Evolutionary conservation across 2,113 vertebrate species (phyloP).

Genomic region (Eudyptes chrysolophus): DNA sequence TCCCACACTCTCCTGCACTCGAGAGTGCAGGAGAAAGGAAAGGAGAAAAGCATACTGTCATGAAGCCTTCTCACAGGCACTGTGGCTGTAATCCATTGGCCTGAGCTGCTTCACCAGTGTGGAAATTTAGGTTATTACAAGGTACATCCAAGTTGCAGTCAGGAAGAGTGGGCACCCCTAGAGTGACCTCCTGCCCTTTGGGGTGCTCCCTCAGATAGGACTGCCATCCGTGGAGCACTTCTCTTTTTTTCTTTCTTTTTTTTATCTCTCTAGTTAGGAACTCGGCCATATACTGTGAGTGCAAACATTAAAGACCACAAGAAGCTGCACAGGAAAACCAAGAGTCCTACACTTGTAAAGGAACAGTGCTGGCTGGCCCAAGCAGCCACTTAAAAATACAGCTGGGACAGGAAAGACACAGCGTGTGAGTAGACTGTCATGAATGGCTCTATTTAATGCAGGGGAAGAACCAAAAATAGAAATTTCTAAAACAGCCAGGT

Average conservation of each 20-base stretch:
- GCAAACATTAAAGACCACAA: background rate
- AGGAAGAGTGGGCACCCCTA: background rate
- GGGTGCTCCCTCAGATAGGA: background rate
- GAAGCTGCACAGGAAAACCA: background rate
- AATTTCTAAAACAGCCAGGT: background rate
- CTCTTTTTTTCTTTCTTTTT: background rate
- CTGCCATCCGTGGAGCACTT: background rate
- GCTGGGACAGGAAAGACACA: background rate
- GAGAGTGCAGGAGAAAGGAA: background rate
- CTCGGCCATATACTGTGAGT: background rate
- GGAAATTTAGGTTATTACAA: background rate
- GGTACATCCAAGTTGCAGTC: background rate
- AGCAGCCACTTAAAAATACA: background rate
- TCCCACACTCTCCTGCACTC: accelerated
- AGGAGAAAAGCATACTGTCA: background rate
- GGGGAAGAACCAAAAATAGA: background rate
- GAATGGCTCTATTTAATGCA: background rate
- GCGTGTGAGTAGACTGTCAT: background rate
- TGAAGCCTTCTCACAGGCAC: background rate
- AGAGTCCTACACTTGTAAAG: background rate
- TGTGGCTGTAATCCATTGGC: background rate
- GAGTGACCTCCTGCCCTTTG: background rate
- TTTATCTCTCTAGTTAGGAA: background rate
- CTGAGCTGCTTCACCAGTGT: background rate
- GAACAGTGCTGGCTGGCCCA: background rate